These are phyloP conservation scores for Volucella inflata DNA, from an alignment of 2,888 invertebrate genomes.

Conservation along the genomic window DNA sequence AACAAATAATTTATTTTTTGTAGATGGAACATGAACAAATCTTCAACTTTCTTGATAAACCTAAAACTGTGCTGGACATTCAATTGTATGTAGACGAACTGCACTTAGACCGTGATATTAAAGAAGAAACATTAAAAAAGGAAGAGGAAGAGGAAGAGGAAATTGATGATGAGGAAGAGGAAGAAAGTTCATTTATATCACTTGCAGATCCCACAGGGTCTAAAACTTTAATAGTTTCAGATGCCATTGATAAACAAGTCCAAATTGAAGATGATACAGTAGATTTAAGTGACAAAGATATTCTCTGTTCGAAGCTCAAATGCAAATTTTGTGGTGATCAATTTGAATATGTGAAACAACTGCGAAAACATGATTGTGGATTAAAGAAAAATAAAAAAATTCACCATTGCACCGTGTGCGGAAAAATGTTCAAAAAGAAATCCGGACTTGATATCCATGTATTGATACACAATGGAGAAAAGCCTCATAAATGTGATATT, in stretches of 20 bases:
- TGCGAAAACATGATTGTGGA: conserved; percentile 56
- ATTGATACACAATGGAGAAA: conserved; percentile 66
- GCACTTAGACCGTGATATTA: not conserved
- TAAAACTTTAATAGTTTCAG: not conserved
- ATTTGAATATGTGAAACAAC: conserved; percentile 57
- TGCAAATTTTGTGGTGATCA: conserved; percentile 65
- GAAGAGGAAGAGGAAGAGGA: not conserved
- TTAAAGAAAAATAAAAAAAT: conserved; percentile 33
- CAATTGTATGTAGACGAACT: conserved; percentile 17
- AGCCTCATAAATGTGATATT: conserved; percentile 70
- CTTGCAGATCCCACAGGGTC: no score
- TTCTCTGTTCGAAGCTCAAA: conserved; percentile 41
- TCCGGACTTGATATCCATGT: conserved; percentile 65
- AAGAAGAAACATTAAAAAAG: not conserved
- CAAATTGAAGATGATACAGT: conserved; percentile 2
- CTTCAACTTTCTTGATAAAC: not conserved
- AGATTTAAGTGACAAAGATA: conserved; percentile 53
- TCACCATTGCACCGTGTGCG: conserved; percentile 61
- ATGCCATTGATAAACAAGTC: not conserved
- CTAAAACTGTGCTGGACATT: conserved; percentile 16
- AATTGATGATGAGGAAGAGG: not conserved
- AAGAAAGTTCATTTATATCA: not conserved
- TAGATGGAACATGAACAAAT: conserved; percentile 18
- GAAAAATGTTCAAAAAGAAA: conserved; percentile 71
- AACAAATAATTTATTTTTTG: not conserved